phyloP scores from a whole-genome alignment of 2,797 vertebrate genomes.

The Sebastes ruberrimus region DNA sequence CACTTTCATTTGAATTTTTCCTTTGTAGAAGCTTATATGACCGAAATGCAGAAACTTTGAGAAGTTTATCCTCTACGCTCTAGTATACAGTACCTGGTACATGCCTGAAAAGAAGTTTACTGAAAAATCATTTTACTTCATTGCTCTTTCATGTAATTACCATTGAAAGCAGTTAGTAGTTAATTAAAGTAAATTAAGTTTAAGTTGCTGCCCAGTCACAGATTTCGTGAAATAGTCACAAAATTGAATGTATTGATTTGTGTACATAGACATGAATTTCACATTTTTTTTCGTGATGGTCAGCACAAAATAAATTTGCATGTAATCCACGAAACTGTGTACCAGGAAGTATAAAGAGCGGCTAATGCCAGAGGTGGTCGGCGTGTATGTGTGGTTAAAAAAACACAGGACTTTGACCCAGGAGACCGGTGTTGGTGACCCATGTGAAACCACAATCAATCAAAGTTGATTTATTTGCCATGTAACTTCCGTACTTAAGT shows the following conservation, averaged over 20 bases:
- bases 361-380: accelerated
- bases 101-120: not conserved
- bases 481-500: too few relatives aligned
- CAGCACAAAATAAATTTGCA: too few relatives aligned
- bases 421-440: too few relatives aligned
- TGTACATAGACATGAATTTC: accelerated
- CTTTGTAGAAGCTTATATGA: not conserved
- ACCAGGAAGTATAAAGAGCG: too few relatives aligned
- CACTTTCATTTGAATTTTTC: conserved; percentile 26
- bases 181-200: not conserved
- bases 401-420: too few relatives aligned
- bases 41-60: not conserved
- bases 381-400: accelerated
- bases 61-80: not conserved
- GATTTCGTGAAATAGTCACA: too few relatives aligned
- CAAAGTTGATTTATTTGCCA: too few relatives aligned
- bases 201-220: too few relatives aligned
- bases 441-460: too few relatives aligned
- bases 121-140: not conserved
- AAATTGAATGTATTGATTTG: too few relatives aligned
- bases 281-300: too few relatives aligned
- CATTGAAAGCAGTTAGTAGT: not conserved
- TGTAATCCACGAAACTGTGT: too few relatives aligned
- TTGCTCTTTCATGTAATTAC: not conserved
- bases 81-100: not conserved